Base-by-base conservation (phyloP, 2,113 vertebrate species). In the Onychostruthus taczanowskii region DNA sequence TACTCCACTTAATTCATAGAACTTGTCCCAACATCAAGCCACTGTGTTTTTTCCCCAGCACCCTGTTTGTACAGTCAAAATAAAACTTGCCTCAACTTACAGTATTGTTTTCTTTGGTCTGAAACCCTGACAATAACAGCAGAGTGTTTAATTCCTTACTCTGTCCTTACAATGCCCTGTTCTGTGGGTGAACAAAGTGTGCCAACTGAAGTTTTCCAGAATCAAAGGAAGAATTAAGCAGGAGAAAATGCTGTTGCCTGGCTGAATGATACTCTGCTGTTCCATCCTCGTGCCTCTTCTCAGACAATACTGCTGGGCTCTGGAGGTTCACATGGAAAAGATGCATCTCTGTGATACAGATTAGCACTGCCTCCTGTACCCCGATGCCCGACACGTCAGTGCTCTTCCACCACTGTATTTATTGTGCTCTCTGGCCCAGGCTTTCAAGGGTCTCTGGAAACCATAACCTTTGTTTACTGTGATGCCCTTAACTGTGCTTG, bases 51-150 rank as follows among this genome's bases (percentile, higher is more conserved):
- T 66, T 56, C 97, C 96, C 94, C 94, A 93, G 39, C 30, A 89
- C 94, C 96, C 97, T 97, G 84, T 98, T 97, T 98, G 97, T 98
- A 97, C 96, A 94, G 97, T 96, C 97, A 98, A 98, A 99, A 99
- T 99, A 99, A 99, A 99, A 98, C 98, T 97, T 98, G 98, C 97
- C 98, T 98, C 98, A 97, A 98, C 98, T 97, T 96, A 97, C 98
- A 97, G 98, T 97, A 97, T 78, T 44, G 47, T 83, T 94, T 90
- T 89, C 27, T 96, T 95, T 88, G 91, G 80, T 84, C 93, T 89
- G 90, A 64, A 39, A 92, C 63, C 75, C 85, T 24, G 35, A 21
- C 1, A 1, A 1, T 41, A 47, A 11, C 39, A 93, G 39, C 89
- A 79, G 76, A 66, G 70, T 16, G 15, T 63, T 56, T 26, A 53